These are phyloP conservation scores for Microcaecilia unicolor DNA, from an alignment of 2,797 vertebrate genomes.

Conservation along the genomic window DNA sequence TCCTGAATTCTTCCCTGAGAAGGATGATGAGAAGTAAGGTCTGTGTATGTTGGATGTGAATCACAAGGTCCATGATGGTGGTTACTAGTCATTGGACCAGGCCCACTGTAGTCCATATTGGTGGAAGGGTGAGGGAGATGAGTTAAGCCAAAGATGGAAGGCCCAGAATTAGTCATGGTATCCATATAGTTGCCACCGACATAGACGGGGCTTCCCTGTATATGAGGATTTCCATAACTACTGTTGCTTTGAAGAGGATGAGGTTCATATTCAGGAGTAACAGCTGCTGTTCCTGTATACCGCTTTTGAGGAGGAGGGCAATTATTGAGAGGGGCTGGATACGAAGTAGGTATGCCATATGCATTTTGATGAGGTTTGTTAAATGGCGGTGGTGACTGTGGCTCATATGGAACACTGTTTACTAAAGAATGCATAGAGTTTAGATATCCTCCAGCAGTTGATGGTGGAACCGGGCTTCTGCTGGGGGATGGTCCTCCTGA, in stretches of 20 bases:
- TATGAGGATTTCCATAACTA: constrained; percentile 82
- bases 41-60: constrained; percentile 87
- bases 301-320: constrained; percentile 89
- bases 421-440: constrained; percentile 96
- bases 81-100: constrained; percentile 82
- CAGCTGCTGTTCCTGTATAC: constrained; percentile 76
- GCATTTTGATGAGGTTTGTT: constrained; percentile 84
- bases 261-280: constrained; percentile 85
- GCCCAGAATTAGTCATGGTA: constrained; percentile 79
- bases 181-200: constrained; percentile 90
- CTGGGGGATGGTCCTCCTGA: constrained; percentile 89
- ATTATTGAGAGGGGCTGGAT: constrained; percentile 75
- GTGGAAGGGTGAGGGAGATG: constrained; percentile 81
- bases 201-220: constrained; percentile 93
- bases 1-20: constrained; percentile 99
- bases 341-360: constrained; percentile 82
- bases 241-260: constrained; percentile 84
- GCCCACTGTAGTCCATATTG: constrained; percentile 87
- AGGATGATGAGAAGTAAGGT: constrained; percentile 90
- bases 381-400: constrained; percentile 86
- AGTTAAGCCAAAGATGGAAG: constrained; percentile 86
- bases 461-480: constrained; percentile 73
- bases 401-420: constrained; percentile 88
- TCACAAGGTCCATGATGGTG: constrained; percentile 90
- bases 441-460: constrained; percentile 75